These are phyloP conservation scores for Sinodicranocentrus sp. DNA, from an alignment of 2,888 invertebrate genomes.

Conservation along the genomic window DNA sequence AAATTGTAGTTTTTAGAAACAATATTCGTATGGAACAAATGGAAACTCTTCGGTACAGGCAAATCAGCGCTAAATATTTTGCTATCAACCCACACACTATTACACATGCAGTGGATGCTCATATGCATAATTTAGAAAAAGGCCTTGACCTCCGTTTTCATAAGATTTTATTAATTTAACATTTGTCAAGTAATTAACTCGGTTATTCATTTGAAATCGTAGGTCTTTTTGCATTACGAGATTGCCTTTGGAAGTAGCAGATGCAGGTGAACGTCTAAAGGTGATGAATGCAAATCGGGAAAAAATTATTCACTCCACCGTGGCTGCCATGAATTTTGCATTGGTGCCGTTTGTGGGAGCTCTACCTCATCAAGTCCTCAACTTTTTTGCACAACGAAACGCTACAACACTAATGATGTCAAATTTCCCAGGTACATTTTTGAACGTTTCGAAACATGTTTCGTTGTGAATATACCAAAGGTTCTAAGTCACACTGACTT, in stretches of 20 bases:
- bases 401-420: constrained; percentile 74
- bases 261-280: constrained; percentile 69
- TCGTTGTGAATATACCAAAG: no score
- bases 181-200: no score
- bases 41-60: no score
- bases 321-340: constrained; percentile 70
- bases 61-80: no score
- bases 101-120: no score
- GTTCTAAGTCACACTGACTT: background rate
- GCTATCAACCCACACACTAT: no score
- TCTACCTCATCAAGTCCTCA: constrained; percentile 69
- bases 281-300: constrained; percentile 63
- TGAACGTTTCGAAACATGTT: no score
- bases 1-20: no score
- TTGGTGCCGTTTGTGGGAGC: constrained; percentile 73
- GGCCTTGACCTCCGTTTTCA: no score
- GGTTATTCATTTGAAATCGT: background rate
- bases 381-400: constrained; percentile 62
- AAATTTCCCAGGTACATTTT: constrained; percentile 71
- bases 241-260: constrained; percentile 69
- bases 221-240: constrained; percentile 72
- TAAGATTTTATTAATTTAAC: no score
- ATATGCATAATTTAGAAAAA: no score
- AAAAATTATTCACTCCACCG: constrained; percentile 70
- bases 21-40: no score